These are phyloP conservation scores for Cetoscarus ocellatus DNA, from an alignment of 2,797 vertebrate genomes.

Conservation along the genomic window DNA sequence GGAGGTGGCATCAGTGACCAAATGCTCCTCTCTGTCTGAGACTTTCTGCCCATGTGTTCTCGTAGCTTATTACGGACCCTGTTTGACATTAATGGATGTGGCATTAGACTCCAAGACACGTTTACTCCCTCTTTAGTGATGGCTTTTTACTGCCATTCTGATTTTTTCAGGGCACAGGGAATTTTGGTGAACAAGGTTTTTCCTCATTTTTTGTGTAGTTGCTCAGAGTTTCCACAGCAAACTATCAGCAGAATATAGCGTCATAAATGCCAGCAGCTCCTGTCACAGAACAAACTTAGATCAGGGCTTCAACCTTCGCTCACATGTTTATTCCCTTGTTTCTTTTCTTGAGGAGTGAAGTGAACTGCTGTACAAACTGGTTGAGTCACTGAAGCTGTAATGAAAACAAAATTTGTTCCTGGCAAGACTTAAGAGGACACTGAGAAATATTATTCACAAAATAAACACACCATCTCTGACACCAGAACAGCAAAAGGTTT, in stretches of 20 bases:
- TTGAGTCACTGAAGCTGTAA: background rate
- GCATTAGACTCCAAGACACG: background rate
- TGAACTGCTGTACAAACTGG: background rate
- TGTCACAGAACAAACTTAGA: background rate
- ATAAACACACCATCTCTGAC: background rate
- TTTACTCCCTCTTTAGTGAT: background rate
- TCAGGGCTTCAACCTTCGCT: background rate
- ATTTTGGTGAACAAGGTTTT: background rate
- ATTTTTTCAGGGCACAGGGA: background rate
- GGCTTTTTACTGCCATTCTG: background rate
- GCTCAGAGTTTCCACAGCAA: background rate
- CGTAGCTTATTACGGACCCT: slow-evolving; percentile 4
- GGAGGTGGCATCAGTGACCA: slow-evolving; percentile 47
- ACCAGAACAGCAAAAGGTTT: background rate
- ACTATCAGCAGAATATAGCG: background rate
- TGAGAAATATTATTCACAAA: background rate
- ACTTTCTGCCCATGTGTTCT: slow-evolving; percentile 6
- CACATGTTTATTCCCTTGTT: too few species aligned
- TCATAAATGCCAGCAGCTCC: background rate
- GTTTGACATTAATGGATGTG: slow-evolving; percentile 13
- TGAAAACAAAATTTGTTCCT: background rate
- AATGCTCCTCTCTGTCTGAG: slow-evolving; percentile 3
- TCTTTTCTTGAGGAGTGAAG: background rate
- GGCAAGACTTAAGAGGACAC: slow-evolving; percentile 1
- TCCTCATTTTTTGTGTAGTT: background rate